These are phyloP conservation scores for Hydractinia symbiolongicarpus DNA, from an alignment of 30 jellyfish, hydroid and myxozoan species.

Conservation along the genomic window DNA sequence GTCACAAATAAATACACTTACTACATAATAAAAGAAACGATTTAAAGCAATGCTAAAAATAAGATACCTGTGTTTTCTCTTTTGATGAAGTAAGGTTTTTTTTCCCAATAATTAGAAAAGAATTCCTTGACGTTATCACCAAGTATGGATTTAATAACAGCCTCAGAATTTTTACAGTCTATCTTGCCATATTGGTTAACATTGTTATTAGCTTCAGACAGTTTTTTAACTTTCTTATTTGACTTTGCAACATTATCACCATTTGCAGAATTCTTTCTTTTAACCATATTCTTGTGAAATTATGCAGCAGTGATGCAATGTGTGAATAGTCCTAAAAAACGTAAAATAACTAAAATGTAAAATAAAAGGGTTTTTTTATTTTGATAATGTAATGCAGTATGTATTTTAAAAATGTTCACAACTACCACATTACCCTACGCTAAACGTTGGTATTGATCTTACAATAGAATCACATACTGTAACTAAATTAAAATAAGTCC, in stretches of 20 bases:
- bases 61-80: conserved; percentile 48
- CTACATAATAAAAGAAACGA: not conserved
- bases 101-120: conserved; percentile 70
- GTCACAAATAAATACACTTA: not conserved
- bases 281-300: conserved; percentile 21
- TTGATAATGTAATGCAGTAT: too few species aligned
- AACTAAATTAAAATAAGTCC: too few species aligned
- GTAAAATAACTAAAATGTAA: not conserved
- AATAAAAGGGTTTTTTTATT: not conserved
- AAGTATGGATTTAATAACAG: conserved; percentile 42
- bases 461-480: too few species aligned
- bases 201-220: conserved; percentile 4
- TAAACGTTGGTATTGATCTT: too few species aligned
- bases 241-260: not conserved
- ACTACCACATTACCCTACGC: too few species aligned
- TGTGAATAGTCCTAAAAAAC: not conserved
- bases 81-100: conserved; percentile 66
- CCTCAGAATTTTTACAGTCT: conserved; percentile 47
- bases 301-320: not conserved
- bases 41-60: too few species aligned
- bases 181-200: conserved; percentile 38
- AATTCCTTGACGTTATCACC: conserved; percentile 42
- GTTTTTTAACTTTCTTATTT: conserved; percentile 32
- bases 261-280: conserved; percentile 27
- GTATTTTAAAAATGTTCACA: too few species aligned